phyloP scores from a whole-genome alignment of 2,797 vertebrate species.

The Gallinago nigripennis region DNA sequence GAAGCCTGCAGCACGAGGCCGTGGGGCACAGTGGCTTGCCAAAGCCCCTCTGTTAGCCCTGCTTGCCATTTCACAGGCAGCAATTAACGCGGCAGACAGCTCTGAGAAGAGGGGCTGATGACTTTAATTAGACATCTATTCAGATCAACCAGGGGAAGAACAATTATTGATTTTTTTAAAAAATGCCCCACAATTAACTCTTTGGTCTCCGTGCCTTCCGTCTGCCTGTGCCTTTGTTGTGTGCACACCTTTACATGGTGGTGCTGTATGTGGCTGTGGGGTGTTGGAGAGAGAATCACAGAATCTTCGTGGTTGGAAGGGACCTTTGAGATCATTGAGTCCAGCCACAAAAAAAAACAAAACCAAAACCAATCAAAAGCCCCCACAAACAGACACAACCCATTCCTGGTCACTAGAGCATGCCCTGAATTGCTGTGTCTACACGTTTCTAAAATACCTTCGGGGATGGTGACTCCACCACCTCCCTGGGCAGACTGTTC shows the following conservation, averaged over 20 bases:
- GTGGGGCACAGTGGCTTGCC: not conserved
- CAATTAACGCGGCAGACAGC: not conserved
- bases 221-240: not conserved
- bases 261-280: accelerated
- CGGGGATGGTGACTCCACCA: no score
- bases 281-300: not conserved
- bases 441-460: no score
- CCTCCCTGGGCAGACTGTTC: no score
- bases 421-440: no score
- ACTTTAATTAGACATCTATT: not conserved
- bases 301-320: no score
- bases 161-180: not conserved
- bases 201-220: not conserved
- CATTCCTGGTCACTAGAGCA: no score
- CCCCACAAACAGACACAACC: no score
- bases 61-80: not conserved
- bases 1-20: no score
- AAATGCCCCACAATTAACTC: not conserved
- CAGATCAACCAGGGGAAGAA: not conserved
- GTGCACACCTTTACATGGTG: accelerated
- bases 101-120: not conserved
- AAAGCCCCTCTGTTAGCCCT: not conserved
- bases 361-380: no score
- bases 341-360: no score
- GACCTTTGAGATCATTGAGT: no score